Conservation (phyloP, 2,113 vertebrate species). For the Tretioscincus oriximinensis region DNA sequence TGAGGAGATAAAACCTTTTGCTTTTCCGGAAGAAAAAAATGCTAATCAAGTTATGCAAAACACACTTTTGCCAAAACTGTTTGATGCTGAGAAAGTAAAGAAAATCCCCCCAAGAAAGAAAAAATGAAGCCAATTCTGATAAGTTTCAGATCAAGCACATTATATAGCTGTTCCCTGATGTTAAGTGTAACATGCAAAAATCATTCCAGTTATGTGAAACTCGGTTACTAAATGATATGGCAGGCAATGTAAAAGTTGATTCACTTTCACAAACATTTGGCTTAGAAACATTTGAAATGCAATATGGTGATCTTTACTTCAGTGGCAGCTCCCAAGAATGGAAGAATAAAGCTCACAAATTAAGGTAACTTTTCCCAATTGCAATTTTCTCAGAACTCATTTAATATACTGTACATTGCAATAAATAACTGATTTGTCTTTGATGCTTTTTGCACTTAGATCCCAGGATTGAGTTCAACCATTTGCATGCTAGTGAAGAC, state of each 20-base stretch:
- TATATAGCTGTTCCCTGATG: background rate
- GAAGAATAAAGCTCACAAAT: background rate
- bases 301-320: background rate
- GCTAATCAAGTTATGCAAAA: background rate
- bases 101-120: background rate
- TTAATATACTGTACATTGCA: conserved; percentile 56
- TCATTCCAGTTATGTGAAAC: background rate
- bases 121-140: background rate
- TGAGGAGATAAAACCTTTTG: background rate
- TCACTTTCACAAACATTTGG: conserved; percentile 29
- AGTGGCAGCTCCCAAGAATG: background rate
- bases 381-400: conserved; percentile 11
- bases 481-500: no score
- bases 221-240: conserved; percentile 11
- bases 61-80: background rate
- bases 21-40: background rate
- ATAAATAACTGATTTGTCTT: conserved; percentile 57
- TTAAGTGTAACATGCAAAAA: background rate
- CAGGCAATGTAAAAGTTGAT: background rate
- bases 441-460: no score
- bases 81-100: background rate
- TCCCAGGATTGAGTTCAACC: no score
- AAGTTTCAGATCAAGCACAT: background rate
- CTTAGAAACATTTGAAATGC: background rate
- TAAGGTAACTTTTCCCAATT: conserved; percentile 22